These are phyloP conservation scores for Helarctos malayanus DNA, from an alignment of 2,797 vertebrate genomes.

Conservation along the genomic window DNA sequence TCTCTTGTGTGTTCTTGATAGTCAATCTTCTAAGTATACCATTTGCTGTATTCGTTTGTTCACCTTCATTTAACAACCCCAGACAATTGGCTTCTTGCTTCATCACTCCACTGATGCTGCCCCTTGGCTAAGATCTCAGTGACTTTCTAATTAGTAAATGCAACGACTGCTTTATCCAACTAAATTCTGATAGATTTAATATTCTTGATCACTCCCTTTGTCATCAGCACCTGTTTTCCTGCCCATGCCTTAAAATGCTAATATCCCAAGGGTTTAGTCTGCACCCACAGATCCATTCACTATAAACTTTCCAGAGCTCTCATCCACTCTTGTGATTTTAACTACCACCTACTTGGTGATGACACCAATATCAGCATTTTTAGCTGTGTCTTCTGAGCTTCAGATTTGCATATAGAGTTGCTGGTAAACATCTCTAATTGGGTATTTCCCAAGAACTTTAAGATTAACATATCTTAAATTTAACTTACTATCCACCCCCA, in stretches of 20 bases:
- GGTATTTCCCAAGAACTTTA: background rate
- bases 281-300: background rate
- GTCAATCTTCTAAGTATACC: background rate
- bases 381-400: background rate
- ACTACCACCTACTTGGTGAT: background rate
- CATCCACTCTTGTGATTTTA: background rate
- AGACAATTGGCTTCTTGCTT: background rate
- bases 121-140: background rate
- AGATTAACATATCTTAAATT: background rate
- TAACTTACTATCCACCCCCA: background rate
- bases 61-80: background rate
- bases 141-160: background rate
- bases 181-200: background rate
- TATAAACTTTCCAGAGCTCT: background rate
- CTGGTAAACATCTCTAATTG: background rate
- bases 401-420: background rate
- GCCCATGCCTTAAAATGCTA: background rate
- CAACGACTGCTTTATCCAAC: background rate
- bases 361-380: background rate
- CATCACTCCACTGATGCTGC: background rate
- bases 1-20: background rate
- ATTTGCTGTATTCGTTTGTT: background rate
- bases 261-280: background rate
- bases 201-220: background rate
- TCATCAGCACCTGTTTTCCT: background rate